A percentile compares a stretch with the other conserved stretches of the same genome.
phyloP scores from a whole-genome alignment of 2,797 vertebrate genomes.

The Chaenodraco wilsoni region DNA sequence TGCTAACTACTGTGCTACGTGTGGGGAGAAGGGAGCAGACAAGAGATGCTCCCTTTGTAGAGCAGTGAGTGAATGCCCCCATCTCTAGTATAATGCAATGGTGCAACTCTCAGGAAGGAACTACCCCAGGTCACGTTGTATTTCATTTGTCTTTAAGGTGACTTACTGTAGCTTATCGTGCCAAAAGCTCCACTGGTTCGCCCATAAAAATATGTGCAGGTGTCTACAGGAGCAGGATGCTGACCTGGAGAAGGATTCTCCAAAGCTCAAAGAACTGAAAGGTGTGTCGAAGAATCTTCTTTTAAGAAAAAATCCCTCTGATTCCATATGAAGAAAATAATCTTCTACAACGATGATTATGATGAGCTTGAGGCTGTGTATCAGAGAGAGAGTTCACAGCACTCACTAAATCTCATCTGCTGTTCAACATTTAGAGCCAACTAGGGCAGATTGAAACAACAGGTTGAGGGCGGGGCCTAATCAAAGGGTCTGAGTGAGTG shows the following conservation, averaged over 20 bases:
- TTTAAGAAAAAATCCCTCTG: neutral
- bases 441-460: neutral
- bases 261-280: conserved; percentile 77
- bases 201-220: conserved; percentile 89
- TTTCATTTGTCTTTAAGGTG: conserved; percentile 76
- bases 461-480: neutral
- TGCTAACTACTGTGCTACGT: conserved; percentile 88
- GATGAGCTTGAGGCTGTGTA: neutral
- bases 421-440: neutral
- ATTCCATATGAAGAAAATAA: too few relatives aligned
- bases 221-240: conserved; percentile 83
- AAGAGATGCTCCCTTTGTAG: conserved; percentile 90
- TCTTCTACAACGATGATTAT: neutral
- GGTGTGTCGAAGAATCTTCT: conserved; percentile 28
- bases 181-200: conserved; percentile 91
- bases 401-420: neutral
- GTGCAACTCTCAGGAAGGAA: neutral
- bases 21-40: conserved; percentile 88
- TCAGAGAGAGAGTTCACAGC: neutral
- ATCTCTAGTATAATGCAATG: neutral
- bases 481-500: neutral
- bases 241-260: conserved; percentile 81
- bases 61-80: conserved; percentile 83
- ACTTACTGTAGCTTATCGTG: conserved; percentile 88
- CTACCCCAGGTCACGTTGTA: neutral